Percentiles rank a stretch among this genome's conserved stretches.
Conservation (phyloP, 1,140 invertebrate species). For the Microplitis demolitor region DNA sequence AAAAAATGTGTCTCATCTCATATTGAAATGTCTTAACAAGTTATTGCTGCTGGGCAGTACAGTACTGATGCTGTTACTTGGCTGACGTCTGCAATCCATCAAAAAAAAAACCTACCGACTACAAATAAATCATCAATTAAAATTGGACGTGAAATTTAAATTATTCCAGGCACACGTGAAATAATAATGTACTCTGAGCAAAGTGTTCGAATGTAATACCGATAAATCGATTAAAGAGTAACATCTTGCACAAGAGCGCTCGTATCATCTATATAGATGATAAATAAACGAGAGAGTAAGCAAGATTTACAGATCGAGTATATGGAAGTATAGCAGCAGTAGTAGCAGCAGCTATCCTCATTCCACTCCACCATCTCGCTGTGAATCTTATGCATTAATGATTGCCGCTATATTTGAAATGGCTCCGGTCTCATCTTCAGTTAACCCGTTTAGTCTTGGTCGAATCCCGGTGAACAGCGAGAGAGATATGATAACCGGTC, state of each 20-base stretch:
- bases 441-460: slow-evolving; percentile 48
- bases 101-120: no score
- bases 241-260: background rate
- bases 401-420: slow-evolving; percentile 48
- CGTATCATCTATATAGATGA: background rate
- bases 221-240: background rate
- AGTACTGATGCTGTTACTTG: no score
- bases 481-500: slow-evolving; percentile 36
- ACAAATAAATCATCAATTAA: no score
- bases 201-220: background rate
- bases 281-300: no score
- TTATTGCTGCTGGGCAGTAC: no score
- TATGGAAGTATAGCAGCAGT: background rate
- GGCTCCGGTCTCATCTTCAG: slow-evolving; percentile 41
- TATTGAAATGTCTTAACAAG: no score
- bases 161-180: no score
- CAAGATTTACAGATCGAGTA: no score
- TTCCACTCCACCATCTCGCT: background rate
- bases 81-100: no score
- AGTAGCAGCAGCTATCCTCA: background rate
- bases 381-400: slow-evolving; percentile 33
- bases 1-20: no score
- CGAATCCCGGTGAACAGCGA: slow-evolving; percentile 34
- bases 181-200: no score
- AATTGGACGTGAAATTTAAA: no score